A percentile compares a stretch with the other conserved stretches of the same genome.
phyloP scores from a whole-genome alignment of 2,113 vertebrate species.

The Microtus ochrogaster region DNA sequence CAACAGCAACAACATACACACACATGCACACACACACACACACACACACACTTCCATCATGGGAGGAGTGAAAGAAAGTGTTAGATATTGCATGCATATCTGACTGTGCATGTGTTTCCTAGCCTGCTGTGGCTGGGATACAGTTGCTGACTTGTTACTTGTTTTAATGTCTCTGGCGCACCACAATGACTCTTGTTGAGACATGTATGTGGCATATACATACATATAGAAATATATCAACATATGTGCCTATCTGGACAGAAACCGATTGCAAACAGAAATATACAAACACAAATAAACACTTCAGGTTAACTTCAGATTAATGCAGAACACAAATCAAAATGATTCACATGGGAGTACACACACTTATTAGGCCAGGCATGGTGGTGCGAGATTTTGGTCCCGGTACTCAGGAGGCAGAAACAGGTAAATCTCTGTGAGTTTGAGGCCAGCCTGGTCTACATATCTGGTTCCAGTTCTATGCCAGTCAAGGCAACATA shows the following conservation, averaged over 20 bases:
- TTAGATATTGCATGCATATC: not conserved
- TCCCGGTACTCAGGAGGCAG: not conserved
- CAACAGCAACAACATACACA: not conserved
- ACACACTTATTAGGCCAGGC: not conserved
- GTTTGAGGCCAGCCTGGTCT: not conserved
- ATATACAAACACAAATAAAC: not conserved
- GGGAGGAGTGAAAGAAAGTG: slow-evolving; percentile 7
- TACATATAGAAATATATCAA: not conserved
- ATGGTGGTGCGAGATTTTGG: not conserved
- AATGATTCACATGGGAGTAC: not conserved
- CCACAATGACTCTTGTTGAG: not conserved
- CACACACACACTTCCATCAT: not conserved
- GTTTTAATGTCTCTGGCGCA: not conserved
- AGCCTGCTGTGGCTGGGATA: not conserved
- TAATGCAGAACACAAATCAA: not conserved
- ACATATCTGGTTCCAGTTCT: not conserved
- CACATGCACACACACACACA: no score
- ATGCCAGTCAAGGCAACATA: not conserved
- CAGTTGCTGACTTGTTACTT: not conserved
- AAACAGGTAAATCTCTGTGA: not conserved
- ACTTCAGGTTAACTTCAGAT: slow-evolving; percentile 36
- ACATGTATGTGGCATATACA: not conserved
- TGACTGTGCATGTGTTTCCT: not conserved
- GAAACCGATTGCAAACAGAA: not conserved
- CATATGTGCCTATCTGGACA: not conserved